Evolutionary conservation across 2,797 vertebrate genomes (phyloP).

Genomic region (Lepilemur septentrionalis): DNA sequence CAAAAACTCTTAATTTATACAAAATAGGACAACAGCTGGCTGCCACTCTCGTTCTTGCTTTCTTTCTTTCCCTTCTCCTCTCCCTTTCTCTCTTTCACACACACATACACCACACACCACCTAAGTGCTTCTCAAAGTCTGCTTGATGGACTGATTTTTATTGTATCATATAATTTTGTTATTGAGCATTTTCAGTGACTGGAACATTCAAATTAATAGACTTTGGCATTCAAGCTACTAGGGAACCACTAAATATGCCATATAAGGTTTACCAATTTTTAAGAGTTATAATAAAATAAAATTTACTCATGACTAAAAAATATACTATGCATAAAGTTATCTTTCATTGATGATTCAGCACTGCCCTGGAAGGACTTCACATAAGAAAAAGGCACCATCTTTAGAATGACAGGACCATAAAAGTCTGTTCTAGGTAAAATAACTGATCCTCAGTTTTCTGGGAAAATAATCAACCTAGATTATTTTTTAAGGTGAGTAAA

Average conservation of each 20-base stretch:
- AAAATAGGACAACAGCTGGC: not conserved
- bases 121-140: slow-evolving; percentile 21
- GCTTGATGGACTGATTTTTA: not conserved
- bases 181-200: not conserved
- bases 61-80: not conserved
- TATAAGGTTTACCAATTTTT: slow-evolving; percentile 20
- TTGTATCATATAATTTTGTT: not conserved
- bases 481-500: slow-evolving; percentile 41
- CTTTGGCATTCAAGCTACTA: slow-evolving; percentile 20
- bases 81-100: not conserved
- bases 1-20: not conserved
- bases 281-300: slow-evolving; percentile 56
- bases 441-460: not conserved
- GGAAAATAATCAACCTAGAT: not conserved
- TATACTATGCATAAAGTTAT: slow-evolving; percentile 7
- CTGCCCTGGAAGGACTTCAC: not conserved
- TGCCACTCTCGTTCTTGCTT: not conserved
- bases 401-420: not conserved
- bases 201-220: slow-evolving; percentile 43
- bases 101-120: not conserved
- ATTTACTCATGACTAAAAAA: slow-evolving; percentile 21
- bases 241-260: not conserved
- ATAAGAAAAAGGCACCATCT: not conserved
- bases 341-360: slow-evolving; percentile 31
- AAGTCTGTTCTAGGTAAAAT: slow-evolving; percentile 9